phyloP scores from a whole-genome alignment of 2,888 invertebrate genomes.

The Sminthurides aquaticus region DNA sequence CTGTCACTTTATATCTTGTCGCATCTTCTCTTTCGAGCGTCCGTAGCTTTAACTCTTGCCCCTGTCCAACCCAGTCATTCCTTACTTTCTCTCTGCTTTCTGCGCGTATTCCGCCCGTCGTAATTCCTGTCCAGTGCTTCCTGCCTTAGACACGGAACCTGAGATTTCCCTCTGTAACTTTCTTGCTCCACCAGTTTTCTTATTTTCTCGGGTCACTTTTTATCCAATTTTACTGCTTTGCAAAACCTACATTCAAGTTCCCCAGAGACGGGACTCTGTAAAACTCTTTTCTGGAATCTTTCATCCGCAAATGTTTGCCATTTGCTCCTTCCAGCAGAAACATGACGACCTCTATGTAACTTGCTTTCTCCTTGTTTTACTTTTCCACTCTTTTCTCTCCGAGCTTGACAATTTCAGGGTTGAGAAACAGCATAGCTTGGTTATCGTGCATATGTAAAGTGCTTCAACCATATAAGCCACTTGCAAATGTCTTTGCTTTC shows the following conservation, averaged over 20 bases:
- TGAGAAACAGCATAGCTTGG: too few species aligned
- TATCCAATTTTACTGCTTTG: neutral
- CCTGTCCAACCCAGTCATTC: too few species aligned
- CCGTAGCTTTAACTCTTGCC: too few species aligned
- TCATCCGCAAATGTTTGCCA: neutral
- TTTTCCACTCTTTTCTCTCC: too few species aligned
- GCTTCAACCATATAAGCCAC: too few species aligned
- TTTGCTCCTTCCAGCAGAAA: neutral
- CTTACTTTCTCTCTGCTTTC: neutral
- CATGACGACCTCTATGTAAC: neutral
- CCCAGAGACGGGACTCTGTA: neutral
- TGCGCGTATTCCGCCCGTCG: too few species aligned
- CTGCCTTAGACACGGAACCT: neutral
- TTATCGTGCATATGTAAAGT: too few species aligned
- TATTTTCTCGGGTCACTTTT: neutral
- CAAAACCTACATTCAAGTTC: neutral
- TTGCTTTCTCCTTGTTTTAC: too few species aligned
- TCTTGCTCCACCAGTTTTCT: too few species aligned
- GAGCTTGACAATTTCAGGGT: too few species aligned
- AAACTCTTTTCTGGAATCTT: neutral
- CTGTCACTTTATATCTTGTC: neutral
- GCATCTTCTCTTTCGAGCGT: neutral
- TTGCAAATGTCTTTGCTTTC: too few species aligned
- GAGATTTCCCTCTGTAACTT: neutral
- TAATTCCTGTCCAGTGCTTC: neutral